Evolutionary conservation across 2,888 invertebrate species (phyloP).

Genomic region (Seira sanloemensis): DNA sequence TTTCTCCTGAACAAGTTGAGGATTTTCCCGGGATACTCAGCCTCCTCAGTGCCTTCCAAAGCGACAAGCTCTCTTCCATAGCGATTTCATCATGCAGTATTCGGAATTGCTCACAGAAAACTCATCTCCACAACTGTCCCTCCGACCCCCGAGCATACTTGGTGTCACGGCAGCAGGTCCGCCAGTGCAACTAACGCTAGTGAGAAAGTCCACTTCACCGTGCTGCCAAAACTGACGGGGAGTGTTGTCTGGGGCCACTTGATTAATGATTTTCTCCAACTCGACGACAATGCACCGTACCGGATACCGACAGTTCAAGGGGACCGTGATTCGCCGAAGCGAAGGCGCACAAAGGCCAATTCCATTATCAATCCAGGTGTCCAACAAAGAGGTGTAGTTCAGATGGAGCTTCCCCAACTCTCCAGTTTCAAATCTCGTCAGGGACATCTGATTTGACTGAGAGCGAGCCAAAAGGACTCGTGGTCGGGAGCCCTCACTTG

Average conservation of each 20-base stretch:
- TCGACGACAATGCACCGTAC: slow-evolving; percentile 68
- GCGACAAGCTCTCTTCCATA: slow-evolving; percentile 38
- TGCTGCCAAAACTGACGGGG: slow-evolving; percentile 70
- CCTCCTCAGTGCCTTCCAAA: slow-evolving; percentile 59
- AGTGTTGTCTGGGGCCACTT: slow-evolving; percentile 68
- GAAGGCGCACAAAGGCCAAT: slow-evolving; percentile 79
- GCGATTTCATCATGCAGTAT: slow-evolving; percentile 1
- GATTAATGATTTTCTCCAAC: slow-evolving; percentile 71
- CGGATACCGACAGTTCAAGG: slow-evolving; percentile 65
- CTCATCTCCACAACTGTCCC: slow-evolving; percentile 29
- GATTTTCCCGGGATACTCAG: slow-evolving; percentile 67
- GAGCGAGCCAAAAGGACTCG: slow-evolving; percentile 32
- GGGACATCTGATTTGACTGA: slow-evolving; percentile 38
- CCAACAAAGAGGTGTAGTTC: slow-evolving; percentile 78
- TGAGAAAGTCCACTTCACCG: slow-evolving; percentile 8
- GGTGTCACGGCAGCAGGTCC: not conserved
- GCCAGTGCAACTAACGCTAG: not conserved
- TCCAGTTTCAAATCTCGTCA: slow-evolving; percentile 74
- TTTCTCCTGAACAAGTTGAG: slow-evolving; percentile 63
- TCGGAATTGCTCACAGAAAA: not conserved
- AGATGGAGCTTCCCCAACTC: slow-evolving; percentile 79
- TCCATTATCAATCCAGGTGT: slow-evolving; percentile 81
- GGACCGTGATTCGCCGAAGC: slow-evolving; percentile 58
- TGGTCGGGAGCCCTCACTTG: slow-evolving; percentile 51
- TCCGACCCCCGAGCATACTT: slow-evolving; percentile 23